These are phyloP conservation scores for Lycopodina hypogea DNA, from an alignment of 37 sponge, comb jelly and placozoan species.

Conservation along the genomic window DNA sequence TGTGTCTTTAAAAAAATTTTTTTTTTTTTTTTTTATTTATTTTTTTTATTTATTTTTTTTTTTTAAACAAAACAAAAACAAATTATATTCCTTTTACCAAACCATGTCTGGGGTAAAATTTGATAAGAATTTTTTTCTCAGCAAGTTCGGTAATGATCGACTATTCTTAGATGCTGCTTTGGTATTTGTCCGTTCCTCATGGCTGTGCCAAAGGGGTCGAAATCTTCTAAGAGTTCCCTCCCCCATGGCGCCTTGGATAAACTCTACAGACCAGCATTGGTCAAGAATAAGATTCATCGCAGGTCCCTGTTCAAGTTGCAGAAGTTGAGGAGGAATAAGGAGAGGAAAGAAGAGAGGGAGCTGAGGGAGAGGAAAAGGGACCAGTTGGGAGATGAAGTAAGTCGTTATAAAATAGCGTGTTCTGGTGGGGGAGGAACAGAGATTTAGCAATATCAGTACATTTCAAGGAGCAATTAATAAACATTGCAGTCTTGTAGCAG, in stretches of 20 bases:
- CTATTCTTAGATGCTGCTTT: no score
- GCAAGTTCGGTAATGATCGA: no score
- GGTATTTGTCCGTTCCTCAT: no score
- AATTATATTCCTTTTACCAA: no score
- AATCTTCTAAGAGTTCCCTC: not conserved
- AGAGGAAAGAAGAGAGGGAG: slow-evolving; percentile 54
- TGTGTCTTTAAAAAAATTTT: no score
- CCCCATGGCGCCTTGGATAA: slow-evolving; percentile 2
- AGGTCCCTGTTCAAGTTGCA: slow-evolving; percentile 30
- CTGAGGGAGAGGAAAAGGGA: slow-evolving; percentile 58
- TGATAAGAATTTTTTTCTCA: no score
- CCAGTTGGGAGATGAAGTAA: slow-evolving; percentile 67
- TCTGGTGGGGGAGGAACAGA: no score
- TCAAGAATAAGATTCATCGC: slow-evolving; percentile 41
- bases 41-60: no score
- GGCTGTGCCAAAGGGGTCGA: no score
- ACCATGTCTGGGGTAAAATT: no score
- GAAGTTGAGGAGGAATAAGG: slow-evolving; percentile 45
- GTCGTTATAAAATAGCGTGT: not conserved
- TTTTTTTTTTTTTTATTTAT: no score
- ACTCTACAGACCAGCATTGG: slow-evolving; percentile 8
- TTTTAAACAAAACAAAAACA: no score
- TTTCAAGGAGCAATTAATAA: not conserved
- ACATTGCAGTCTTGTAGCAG: not conserved
- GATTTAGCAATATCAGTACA: not conserved